Evolutionary conservation across 2,113 vertebrate genomes (phyloP).

Genomic region (Rissa tridactyla): DNA sequence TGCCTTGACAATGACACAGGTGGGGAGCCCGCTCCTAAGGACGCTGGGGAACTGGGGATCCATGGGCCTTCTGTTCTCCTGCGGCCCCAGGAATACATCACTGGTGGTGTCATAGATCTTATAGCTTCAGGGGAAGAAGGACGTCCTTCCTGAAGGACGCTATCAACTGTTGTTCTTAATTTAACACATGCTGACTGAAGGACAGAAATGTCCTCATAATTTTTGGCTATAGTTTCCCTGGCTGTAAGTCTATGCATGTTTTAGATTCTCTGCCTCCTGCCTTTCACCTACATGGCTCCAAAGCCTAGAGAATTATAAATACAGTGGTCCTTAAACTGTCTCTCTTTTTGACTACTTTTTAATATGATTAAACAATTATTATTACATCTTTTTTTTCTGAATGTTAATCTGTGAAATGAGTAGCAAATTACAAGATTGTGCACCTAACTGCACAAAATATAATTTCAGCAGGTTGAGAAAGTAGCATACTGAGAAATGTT

Average conservation of each 20-base stretch:
- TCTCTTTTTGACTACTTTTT: not conserved
- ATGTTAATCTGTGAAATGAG: not conserved
- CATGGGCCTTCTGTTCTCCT: constrained; percentile 47
- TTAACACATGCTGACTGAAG: constrained; percentile 34
- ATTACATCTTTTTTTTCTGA: not conserved
- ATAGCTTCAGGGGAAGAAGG: constrained; percentile 38
- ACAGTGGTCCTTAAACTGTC: not conserved
- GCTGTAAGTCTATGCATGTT: not conserved
- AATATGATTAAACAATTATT: not conserved
- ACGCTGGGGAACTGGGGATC: not conserved
- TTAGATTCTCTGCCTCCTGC: not conserved
- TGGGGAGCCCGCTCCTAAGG: not conserved
- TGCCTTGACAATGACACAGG: not conserved
- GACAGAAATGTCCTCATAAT: not conserved
- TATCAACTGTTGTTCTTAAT: constrained; percentile 24
- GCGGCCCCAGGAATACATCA: constrained; percentile 62
- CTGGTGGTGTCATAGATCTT: constrained; percentile 19
- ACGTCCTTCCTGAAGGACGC: constrained; percentile 52
- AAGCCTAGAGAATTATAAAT: not conserved
- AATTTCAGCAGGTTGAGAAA: not conserved
- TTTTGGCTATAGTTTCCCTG: not conserved
- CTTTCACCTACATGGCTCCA: not conserved
- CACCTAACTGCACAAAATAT: not conserved
- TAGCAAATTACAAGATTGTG: not conserved
- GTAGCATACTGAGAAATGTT: not conserved